These are phyloP conservation scores for Heliconius nattereri DNA, from an alignment of 1,140 invertebrate genomes.

Conservation along the genomic window DNA sequence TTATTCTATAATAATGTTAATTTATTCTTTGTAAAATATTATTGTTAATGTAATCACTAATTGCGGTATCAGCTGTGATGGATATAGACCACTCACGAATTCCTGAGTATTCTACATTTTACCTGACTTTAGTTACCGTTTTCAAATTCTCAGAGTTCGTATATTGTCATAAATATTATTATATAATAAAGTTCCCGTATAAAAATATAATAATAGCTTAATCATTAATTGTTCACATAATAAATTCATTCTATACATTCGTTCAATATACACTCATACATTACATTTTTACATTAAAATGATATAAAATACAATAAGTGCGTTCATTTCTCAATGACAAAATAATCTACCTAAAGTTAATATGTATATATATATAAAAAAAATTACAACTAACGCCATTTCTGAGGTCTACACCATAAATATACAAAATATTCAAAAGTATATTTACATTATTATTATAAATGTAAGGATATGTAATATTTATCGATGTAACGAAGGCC, in stretches of 20 bases:
- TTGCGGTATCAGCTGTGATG: constrained; percentile 75
- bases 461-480: constrained; percentile 20
- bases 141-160: constrained; percentile 18
- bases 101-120: constrained; percentile 52
- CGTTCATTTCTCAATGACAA: constrained; percentile 18
- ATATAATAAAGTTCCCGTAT: constrained; percentile 28
- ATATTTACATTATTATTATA: constrained; percentile 67
- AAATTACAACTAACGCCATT: constrained; percentile 49
- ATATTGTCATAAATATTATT: constrained; percentile 27
- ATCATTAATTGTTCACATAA: constrained; percentile 25
- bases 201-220: constrained; percentile 37
- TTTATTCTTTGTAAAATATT: constrained; percentile 70
- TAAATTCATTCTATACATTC: constrained; percentile 62
- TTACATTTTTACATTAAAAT: constrained; percentile 48
- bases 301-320: constrained; percentile 57
- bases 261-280: constrained; percentile 56
- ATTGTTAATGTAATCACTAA: constrained; percentile 68
- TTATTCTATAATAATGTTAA: constrained; percentile 52
- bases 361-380: not conserved
- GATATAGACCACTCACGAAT: constrained; percentile 60
- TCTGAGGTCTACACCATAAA: constrained; percentile 61
- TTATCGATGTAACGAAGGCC: not conserved
- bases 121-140: not conserved
- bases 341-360: not conserved
- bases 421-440: constrained; percentile 69